phyloP scores from a whole-genome alignment of 2,888 invertebrate species.

The Leucoma salicis region DNA sequence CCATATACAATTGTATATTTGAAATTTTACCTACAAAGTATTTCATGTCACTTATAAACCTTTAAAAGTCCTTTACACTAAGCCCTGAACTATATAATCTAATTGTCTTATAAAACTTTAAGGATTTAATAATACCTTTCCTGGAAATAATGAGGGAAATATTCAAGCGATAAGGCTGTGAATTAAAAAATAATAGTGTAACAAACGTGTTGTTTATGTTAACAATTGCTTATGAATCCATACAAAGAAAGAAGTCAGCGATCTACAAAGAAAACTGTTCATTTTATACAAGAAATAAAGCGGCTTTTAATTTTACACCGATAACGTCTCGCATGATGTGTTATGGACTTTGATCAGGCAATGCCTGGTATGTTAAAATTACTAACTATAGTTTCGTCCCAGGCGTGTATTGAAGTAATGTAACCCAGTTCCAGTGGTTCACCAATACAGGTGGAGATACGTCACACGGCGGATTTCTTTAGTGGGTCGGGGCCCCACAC shows the following conservation, averaged over 20 bases:
- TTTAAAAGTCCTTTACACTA: no score
- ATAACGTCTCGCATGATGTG: conserved; percentile 17
- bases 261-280: conserved; percentile 43
- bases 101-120: conserved; percentile 1
- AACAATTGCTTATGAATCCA: conserved; percentile 50
- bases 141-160: conserved; percentile 50
- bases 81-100: not conserved
- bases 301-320: conserved; percentile 33
- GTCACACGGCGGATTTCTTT: no score
- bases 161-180: conserved; percentile 42
- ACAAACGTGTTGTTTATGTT: conserved; percentile 54
- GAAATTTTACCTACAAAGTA: no score
- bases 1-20: no score
- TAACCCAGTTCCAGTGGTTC: no score
- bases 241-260: no score
- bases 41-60: no score
- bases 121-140: conserved; percentile 41
- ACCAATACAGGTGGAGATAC: no score
- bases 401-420: no score
- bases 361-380: conserved; percentile 2
- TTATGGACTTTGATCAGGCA: conserved; percentile 9
- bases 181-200: conserved; percentile 63
- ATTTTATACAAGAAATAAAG: conserved; percentile 23
- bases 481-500: no score
- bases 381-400: no score